Evolutionary conservation across 2,113 vertebrate genomes (phyloP).

Genomic region (Oreocharis arfaki): DNA sequence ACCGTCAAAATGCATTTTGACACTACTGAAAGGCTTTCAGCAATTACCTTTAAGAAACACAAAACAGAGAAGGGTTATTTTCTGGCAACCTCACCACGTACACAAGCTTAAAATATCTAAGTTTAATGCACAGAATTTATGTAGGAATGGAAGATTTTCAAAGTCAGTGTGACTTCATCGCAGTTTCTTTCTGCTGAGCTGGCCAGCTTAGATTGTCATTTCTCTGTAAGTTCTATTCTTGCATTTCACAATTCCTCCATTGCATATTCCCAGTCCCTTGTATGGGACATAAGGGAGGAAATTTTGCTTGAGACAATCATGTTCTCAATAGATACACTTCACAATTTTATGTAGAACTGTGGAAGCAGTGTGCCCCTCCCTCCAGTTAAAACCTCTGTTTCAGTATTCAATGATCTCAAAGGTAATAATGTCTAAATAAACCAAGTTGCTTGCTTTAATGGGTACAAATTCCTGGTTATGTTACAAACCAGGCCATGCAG

Average conservation of each 20-base stretch:
- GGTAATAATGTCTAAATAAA: neutral
- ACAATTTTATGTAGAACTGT: neutral
- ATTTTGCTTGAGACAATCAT: neutral
- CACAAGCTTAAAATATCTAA: neutral
- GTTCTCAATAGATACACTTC: neutral
- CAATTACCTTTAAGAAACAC: conserved; percentile 74
- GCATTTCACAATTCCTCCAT: neutral
- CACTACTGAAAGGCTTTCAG: conserved; percentile 89
- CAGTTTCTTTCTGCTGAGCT: neutral
- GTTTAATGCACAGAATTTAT: neutral
- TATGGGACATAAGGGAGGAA: neutral
- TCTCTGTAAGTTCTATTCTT: neutral
- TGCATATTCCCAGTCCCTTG: neutral
- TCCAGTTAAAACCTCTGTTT: neutral
- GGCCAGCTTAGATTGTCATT: neutral
- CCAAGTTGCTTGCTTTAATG: neutral
- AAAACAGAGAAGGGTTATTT: neutral
- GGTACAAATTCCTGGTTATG: neutral
- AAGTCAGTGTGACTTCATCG: neutral
- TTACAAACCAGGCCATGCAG: neutral
- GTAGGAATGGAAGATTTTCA: neutral
- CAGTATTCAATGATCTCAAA: neutral
- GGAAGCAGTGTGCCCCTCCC: neutral
- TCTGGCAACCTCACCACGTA: neutral
- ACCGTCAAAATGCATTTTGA: conserved; percentile 85